phyloP scores from a whole-genome alignment of 2,797 vertebrate species.

The Neostethus bicornis region DNA sequence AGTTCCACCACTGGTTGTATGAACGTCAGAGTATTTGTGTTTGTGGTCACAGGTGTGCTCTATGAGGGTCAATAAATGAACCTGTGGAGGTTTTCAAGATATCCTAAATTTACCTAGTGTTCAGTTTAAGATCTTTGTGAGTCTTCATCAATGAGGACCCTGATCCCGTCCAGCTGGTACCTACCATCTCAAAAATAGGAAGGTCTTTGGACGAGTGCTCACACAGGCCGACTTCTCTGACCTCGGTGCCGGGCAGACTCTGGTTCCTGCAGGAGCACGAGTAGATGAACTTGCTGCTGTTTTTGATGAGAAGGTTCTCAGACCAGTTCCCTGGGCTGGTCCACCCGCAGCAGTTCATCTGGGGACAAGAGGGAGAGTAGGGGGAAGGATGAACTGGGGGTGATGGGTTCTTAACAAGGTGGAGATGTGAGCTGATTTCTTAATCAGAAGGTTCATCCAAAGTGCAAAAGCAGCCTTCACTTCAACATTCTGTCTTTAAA shows the following conservation, averaged over 20 bases:
- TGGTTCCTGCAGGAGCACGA: slow-evolving; percentile 87
- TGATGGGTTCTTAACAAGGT: slow-evolving; percentile 30
- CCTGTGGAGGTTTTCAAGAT: no score
- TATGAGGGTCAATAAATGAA: no score
- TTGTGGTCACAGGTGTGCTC: no score
- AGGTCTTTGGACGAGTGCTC: neutral
- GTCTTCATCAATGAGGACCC: no score
- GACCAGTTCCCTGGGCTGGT: slow-evolving; percentile 85
- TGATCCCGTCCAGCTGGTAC: no score
- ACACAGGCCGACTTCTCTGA: slow-evolving; percentile 77
- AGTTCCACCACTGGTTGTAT: no score
- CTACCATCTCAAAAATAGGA: slow-evolving; percentile 81
- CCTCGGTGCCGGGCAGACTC: slow-evolving; percentile 12
- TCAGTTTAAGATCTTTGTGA: no score
- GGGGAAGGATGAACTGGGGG: no score
- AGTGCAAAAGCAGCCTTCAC: neutral
- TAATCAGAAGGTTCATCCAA: slow-evolving; percentile 15
- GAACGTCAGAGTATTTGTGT: no score
- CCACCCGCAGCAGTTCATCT: slow-evolving; percentile 94
- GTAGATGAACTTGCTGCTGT: slow-evolving; percentile 65
- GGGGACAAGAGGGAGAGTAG: slow-evolving; percentile 16
- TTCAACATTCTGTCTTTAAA: neutral
- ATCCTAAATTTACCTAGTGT: no score
- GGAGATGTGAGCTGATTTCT: slow-evolving; percentile 21
- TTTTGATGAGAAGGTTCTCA: slow-evolving; percentile 78